Conservation (phyloP, 2,888 invertebrate species). For the Chorisops tibialis region DNA sequence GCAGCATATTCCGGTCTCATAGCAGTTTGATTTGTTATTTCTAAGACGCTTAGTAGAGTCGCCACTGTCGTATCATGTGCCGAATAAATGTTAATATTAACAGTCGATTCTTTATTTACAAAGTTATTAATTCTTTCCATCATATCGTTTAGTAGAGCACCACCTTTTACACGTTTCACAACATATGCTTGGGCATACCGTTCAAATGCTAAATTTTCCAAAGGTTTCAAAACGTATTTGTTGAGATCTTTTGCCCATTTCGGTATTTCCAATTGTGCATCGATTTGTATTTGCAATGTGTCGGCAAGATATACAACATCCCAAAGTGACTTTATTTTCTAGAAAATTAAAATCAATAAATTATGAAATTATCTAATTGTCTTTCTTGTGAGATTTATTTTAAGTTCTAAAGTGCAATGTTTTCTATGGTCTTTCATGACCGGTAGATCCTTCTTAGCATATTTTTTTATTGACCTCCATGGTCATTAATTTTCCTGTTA, state of each 20-base stretch:
- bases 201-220: not conserved
- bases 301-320: not conserved
- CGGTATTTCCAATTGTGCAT: not conserved
- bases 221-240: not conserved
- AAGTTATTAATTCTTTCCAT: not conserved
- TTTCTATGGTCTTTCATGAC: no score
- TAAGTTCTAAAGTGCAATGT: no score
- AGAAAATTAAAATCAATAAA: no score
- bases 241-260: not conserved
- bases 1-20: conserved; percentile 69
- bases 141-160: conserved; percentile 1
- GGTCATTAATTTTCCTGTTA: no score
- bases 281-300: not conserved
- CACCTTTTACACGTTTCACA: not conserved
- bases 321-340: no score
- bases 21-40: conserved; percentile 55
- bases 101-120: not conserved
- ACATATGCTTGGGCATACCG: not conserved
- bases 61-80: not conserved
- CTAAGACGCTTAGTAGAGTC: conserved; percentile 49
- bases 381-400: no score
- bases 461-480: no score
- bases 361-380: no score
- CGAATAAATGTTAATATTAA: not conserved
- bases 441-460: no score